Evolutionary conservation across 2,113 vertebrate genomes (phyloP), one percentile per base, ranked within the genome.

Genomic region (Myiagra hebetior): DNA sequence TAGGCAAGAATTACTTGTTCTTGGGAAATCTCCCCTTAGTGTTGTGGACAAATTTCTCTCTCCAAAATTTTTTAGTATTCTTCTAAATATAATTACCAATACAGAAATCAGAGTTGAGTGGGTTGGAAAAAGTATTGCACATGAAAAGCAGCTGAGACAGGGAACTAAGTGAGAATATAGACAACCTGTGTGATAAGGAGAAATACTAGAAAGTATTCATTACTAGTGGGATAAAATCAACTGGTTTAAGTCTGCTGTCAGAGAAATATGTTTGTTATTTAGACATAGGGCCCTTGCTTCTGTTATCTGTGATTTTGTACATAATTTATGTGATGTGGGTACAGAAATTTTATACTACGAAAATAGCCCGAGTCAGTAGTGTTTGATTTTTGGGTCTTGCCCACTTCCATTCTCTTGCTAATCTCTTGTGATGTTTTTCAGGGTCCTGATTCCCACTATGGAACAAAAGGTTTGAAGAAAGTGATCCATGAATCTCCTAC

Each of bases 381-480:
- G 12, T 46, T 92, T 50, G 37, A 1, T 73, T 65, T 67, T 17
- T 16, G 35, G 55, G 28, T 89, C 23, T 67, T 74, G n/a, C 50
- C 9, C 5, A 3, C 27, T 72, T 89, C 17, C 52, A 56, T 68
- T 84, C 77, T 47, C 19, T 55, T 87, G 33, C 55, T 87, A 3
- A 83, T 72, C 30, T 84, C 39, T 37, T 73, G 35, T 55, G 91
- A 67, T 80, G 4, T 92, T 91, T 94, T 93, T 85, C 96, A 99
- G 99, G 99, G 99, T 75, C 99, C 99, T 10, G 99, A 99, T 96
- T 99, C 99, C 26, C 99, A 99, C 93, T 99, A 99, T 18, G 99
- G 99, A 97, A 99, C 99, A 10, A 99, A 99, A 97, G 99, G 99
- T 74, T 91, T 99, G 95, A 99, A 99, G 98, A 99, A 99, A 96